A percentile compares a stretch with the other conserved stretches of the same genome.
Evolutionary conservation across 2,113 vertebrate species (phyloP).

Genomic region (Aptenodytes patagonicus): DNA sequence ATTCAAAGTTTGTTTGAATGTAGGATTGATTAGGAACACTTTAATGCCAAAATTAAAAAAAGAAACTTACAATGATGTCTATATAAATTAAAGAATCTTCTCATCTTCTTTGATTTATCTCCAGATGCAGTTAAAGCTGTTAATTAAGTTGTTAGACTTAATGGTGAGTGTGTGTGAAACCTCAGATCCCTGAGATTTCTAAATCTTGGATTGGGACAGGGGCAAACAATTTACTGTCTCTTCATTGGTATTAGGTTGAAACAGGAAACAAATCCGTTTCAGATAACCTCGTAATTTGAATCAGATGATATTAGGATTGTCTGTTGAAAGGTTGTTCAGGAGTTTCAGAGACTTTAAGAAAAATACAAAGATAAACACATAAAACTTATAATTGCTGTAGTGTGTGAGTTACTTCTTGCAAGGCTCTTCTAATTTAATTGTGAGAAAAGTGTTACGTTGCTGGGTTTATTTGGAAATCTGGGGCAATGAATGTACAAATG

Average conservation of each 20-base stretch:
- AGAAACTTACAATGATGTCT: background rate
- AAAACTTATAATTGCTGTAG: background rate
- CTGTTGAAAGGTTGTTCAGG: background rate
- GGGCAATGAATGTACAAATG: background rate
- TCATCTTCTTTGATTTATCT: background rate
- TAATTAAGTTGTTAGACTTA: background rate
- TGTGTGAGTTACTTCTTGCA: background rate
- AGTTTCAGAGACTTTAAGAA: background rate
- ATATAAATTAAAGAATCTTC: background rate
- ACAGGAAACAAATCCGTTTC: background rate
- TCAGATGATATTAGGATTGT: background rate
- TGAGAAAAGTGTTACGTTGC: background rate
- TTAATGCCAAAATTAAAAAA: background rate
- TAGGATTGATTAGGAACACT: background rate
- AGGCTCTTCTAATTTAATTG: background rate
- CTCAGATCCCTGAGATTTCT: background rate
- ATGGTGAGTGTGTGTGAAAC: background rate
- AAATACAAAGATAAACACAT: background rate
- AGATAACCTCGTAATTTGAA: background rate
- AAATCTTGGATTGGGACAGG: background rate
- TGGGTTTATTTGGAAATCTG: background rate
- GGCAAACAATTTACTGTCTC: background rate
- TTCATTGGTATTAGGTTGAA: background rate
- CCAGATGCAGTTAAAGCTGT: background rate
- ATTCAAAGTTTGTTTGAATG: background rate